Evolutionary conservation across 2,888 invertebrate genomes (phyloP).

Genomic region (Heliconius erato): DNA sequence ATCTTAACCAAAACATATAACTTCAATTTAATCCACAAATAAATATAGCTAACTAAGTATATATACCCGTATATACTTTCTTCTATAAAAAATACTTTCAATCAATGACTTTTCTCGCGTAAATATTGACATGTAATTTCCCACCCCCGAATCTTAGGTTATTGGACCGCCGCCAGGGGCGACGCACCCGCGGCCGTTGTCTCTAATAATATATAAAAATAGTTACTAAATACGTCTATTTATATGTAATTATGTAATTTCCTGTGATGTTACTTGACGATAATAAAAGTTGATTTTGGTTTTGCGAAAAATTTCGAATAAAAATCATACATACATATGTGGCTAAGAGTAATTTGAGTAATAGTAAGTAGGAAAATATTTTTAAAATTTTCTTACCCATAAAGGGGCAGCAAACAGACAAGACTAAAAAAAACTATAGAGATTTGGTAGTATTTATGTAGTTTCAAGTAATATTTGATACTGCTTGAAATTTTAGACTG

Average conservation of each 20-base stretch:
- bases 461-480: neutral
- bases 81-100: neutral
- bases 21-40: neutral
- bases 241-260: neutral
- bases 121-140: constrained; percentile 47
- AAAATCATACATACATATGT: neutral
- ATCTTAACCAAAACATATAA: too few species aligned
- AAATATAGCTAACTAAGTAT: neutral
- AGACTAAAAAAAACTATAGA: too few species aligned
- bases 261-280: neutral
- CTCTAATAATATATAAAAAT: constrained; percentile 54
- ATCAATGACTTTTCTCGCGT: neutral
- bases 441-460: neutral
- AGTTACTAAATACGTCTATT: constrained; percentile 44
- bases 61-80: neutral
- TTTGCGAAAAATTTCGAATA: neutral
- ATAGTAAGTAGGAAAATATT: too few species aligned
- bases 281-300: neutral
- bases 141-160: constrained; percentile 56
- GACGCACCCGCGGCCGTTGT: constrained; percentile 58
- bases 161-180: constrained; percentile 59
- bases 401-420: too few species aligned
- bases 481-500: neutral
- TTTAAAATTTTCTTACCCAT: too few species aligned
- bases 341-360: too few species aligned